Base-by-base conservation (phyloP, 2,113 vertebrate species). In the Phyllostomus hastatus region DNA sequence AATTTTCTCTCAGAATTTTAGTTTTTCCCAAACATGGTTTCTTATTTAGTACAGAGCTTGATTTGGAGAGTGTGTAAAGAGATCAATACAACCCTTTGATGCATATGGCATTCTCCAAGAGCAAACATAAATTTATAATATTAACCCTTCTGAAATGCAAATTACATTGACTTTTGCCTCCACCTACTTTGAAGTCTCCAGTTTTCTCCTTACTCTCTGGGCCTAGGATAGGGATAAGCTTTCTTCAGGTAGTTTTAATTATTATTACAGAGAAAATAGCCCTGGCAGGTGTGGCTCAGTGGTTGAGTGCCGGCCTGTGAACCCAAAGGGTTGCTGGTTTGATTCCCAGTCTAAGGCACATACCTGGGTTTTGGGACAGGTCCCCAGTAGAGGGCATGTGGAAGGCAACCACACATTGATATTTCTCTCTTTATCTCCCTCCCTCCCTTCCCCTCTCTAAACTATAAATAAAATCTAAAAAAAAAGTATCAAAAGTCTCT, bases 91-190 rank as follows among this genome's bases (percentile, higher is more conserved):
- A 7, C 38, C 3, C 88, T 96, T 95, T 97, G 92, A 95, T 95
- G 64, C 93, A 15, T 16, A 94, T 83, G 69, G 57, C 35, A 33
- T 83, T 89, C 41, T 90, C 54, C 61, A 90, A 94, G 66, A 95
- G 80, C 95, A 95, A 97, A 97, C 86, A 92, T 12, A 87, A 20
- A 81, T 85, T 85, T 90, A 24, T 87, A 91, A 80, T 52, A 89
- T 57, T 67, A 96, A 69, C 33, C 15, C 54, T 89, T 96, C 61
- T 90, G 70, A 96, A 97, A 82, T 82, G 96, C 70, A 92, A 46
- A 95, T 96, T 96, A 88, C 1, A 4, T 17, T 75, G 87, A 48
- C 41, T 78, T 97, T 73, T 91, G 89, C 85, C 50, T 95, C 50
- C 3, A 41, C 31, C 92, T 84, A 66, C 83, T 97, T 97, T 87